phyloP scores from a whole-genome alignment of 2,888 invertebrate species.

The Azorinus chamasolen region DNA sequence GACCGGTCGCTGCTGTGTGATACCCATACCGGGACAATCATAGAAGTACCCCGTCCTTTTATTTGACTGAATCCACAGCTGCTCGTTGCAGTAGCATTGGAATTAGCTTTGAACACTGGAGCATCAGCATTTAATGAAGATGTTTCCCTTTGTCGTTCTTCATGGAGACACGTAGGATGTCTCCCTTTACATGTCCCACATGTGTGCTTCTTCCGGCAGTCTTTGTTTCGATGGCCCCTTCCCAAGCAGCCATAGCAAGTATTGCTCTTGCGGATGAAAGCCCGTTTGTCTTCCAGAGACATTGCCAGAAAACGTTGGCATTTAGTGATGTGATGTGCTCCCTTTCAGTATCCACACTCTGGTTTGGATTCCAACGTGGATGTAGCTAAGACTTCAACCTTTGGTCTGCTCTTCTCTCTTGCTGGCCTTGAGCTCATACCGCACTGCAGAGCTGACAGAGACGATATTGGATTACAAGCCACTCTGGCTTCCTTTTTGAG shows the following conservation, averaged over 20 bases:
- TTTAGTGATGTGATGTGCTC: conserved; percentile 7
- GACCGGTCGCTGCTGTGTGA: conserved; percentile 23
- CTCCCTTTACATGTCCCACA: too few relatives aligned
- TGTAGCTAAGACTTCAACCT: neutral
- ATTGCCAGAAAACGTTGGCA: conserved; percentile 18
- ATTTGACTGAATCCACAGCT: too few relatives aligned
- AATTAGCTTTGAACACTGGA: too few relatives aligned
- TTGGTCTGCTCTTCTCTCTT: neutral
- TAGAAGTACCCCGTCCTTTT: too few relatives aligned
- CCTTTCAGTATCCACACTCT: too few relatives aligned
- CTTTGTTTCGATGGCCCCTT: conserved; percentile 19
- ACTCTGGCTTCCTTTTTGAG: conserved; percentile 53
- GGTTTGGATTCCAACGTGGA: too few relatives aligned
- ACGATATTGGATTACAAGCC: conserved; percentile 57
- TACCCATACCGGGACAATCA: conserved; percentile 52
- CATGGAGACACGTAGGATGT: conserved; percentile 52
- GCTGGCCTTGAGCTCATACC: neutral
- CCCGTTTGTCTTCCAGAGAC: too few relatives aligned
- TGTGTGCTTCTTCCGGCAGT: conserved; percentile 18
- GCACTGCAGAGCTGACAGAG: conserved; percentile 22
- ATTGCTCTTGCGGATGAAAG: too few relatives aligned
- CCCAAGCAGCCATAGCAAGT: conserved; percentile 40
- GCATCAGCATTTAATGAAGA: neutral
- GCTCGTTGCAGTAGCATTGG: neutral
- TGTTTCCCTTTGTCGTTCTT: neutral